Conservation (phyloP, 1,140 invertebrate species). For the Ridgeia piscesae region DNA sequence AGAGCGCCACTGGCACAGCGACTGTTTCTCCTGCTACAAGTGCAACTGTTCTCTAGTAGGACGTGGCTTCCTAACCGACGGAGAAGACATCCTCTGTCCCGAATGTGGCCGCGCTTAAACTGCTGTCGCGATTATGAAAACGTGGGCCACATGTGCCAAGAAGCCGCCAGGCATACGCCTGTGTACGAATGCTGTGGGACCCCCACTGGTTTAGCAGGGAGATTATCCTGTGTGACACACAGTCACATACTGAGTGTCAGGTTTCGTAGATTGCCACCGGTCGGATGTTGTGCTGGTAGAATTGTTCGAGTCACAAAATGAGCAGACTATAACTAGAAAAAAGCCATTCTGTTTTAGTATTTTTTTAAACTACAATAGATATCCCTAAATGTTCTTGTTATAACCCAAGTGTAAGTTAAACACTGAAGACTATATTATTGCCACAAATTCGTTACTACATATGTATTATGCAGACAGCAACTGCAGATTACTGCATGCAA, state of each 20-base stretch:
- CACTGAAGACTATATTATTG: neutral
- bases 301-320: neutral
- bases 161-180: neutral
- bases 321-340: neutral
- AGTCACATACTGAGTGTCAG: neutral
- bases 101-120: conserved; percentile 77
- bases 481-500: neutral
- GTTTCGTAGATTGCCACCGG: neutral
- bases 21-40: conserved; percentile 96
- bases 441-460: neutral
- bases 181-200: neutral
- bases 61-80: conserved; percentile 98
- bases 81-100: conserved; percentile 94
- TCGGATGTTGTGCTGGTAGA: neutral
- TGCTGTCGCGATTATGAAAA: neutral
- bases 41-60: conserved; percentile 94
- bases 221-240: neutral
- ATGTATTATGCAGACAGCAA: neutral
- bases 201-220: neutral
- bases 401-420: neutral
- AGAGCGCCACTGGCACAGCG: conserved; percentile 99
- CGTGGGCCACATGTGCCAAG: neutral
- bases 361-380: neutral
- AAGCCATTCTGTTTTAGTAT: neutral
- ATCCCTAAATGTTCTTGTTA: neutral